phyloP scores from a whole-genome alignment of 2,113 vertebrate species.

The Jacana jacana region DNA sequence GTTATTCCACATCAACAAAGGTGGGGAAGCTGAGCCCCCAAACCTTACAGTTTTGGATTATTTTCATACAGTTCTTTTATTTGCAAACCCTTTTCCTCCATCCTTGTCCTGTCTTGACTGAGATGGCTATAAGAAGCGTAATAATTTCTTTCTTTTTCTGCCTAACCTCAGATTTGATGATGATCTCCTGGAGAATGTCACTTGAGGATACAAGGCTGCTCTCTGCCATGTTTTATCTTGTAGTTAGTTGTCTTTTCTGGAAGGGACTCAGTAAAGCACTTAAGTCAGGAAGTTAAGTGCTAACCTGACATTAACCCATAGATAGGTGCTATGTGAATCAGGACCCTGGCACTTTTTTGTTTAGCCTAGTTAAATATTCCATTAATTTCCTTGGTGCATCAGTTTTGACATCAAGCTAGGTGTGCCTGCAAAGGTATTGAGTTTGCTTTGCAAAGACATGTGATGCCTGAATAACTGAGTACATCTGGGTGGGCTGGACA shows the following conservation, averaged over 20 bases:
- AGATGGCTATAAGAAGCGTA: neutral
- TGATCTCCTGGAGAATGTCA: neutral
- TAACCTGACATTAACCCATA: neutral
- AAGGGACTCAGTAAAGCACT: neutral
- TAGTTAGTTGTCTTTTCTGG: neutral
- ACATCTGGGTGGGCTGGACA: neutral
- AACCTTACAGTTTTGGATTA: neutral
- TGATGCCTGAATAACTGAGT: neutral
- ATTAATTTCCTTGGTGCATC: neutral
- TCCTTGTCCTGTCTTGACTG: too few species aligned
- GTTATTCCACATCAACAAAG: rapidly evolving
- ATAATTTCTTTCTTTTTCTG: neutral
- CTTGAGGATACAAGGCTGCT: neutral
- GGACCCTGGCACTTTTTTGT: neutral
- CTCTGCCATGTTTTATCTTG: neutral
- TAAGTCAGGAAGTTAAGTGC: neutral
- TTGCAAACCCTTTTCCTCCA: neutral
- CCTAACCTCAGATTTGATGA: neutral
- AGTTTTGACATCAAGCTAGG: neutral
- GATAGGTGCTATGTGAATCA: neutral
- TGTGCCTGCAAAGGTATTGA: rapidly evolving
- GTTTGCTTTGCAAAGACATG: neutral
- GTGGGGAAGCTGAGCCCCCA: neutral
- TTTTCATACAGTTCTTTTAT: neutral
- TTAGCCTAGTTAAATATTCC: neutral